Conservation (phyloP, 2,888 invertebrate species). For the Hipparchia sbordonii region DNA sequence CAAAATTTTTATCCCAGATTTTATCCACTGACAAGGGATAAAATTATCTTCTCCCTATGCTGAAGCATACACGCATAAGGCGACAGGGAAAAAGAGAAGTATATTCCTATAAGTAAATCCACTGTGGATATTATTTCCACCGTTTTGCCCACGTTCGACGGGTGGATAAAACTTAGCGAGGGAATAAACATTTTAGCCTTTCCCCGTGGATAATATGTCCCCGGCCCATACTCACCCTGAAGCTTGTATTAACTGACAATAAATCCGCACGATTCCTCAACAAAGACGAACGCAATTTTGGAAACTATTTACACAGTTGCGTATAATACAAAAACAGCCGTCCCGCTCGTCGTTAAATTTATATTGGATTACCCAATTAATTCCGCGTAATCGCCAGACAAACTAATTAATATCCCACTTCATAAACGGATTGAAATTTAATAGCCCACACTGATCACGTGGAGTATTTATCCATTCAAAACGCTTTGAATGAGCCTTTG, state of each 20-base stretch:
- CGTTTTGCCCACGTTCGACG: too few relatives aligned
- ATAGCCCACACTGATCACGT: conserved; percentile 58
- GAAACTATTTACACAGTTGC: conserved; percentile 40
- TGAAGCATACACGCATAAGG: too few relatives aligned
- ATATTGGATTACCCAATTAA: conserved; percentile 77
- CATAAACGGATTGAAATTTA: conserved; percentile 67
- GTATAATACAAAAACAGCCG: conserved; percentile 41
- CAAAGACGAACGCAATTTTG: not conserved
- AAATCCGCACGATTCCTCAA: not conserved
- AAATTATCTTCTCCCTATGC: too few relatives aligned
- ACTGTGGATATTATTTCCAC: too few relatives aligned
- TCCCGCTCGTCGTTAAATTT: conserved; percentile 57
- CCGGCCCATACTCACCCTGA: too few relatives aligned
- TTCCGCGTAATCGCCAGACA: conserved; percentile 65
- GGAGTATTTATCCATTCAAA: conserved; percentile 44
- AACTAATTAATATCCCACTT: conserved; percentile 70
- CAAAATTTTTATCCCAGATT: too few relatives aligned
- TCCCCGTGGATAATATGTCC: too few relatives aligned
- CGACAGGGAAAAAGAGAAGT: too few relatives aligned
- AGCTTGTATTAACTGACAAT: not conserved
- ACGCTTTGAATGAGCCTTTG: conserved; percentile 30
- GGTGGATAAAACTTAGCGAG: too few relatives aligned
- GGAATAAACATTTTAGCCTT: too few relatives aligned
- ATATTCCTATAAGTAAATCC: too few relatives aligned
- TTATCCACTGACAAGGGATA: too few relatives aligned